Evolutionary conservation across 2,797 vertebrate species (phyloP).

Genomic region (Tympanoctomys barrerae): DNA sequence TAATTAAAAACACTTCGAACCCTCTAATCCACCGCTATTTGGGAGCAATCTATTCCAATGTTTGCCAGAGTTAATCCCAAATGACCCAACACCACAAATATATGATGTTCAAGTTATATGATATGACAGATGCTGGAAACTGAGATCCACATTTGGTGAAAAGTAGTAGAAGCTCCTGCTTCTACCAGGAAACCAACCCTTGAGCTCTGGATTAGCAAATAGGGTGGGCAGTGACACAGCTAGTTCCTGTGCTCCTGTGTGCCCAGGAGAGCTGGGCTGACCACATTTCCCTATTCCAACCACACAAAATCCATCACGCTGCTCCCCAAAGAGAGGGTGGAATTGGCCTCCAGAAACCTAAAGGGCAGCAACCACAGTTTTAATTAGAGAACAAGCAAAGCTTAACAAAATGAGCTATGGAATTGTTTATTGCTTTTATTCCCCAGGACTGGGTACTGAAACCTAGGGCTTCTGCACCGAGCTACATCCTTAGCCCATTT

Average conservation of each 20-base stretch:
- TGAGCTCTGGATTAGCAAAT: neutral
- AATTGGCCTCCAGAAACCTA: neutral
- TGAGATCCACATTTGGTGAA: neutral
- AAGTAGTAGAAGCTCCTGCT: neutral
- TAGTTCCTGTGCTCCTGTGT: neutral
- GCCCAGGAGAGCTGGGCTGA: neutral
- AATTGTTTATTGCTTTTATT: neutral
- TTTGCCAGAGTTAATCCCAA: constrained; percentile 41
- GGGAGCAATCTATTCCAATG: neutral
- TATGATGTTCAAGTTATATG: neutral
- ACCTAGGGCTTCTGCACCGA: neutral
- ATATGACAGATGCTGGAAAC: neutral
- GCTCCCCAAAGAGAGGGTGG: neutral
- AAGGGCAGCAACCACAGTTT: neutral
- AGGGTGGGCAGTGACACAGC: neutral
- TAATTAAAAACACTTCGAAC: constrained; percentile 41
- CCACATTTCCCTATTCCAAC: neutral
- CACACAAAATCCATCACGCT: neutral
- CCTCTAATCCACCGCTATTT: neutral
- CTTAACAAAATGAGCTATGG: neutral
- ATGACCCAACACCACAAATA: constrained; percentile 22
- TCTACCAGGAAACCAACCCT: neutral
- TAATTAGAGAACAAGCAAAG: accelerated
- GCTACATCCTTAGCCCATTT: neutral
- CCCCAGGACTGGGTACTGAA: neutral